phyloP scores from a whole-genome alignment of 2,888 invertebrate genomes.

The Nemapogon koenigi region DNA sequence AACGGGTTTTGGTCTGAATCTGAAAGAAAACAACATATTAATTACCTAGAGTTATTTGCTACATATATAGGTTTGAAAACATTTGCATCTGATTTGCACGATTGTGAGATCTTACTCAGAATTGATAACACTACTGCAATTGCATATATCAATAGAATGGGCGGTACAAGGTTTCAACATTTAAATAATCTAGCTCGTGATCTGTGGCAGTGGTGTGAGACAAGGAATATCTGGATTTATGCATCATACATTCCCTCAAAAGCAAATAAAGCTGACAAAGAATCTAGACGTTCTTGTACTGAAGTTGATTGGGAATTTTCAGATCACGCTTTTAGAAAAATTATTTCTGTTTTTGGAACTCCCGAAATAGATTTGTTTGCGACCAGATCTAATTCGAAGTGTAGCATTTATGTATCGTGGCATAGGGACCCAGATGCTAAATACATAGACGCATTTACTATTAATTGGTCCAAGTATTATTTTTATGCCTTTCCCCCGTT shows the following conservation, averaged over 20 bases:
- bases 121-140: constrained; percentile 18
- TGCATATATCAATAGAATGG: constrained; percentile 13
- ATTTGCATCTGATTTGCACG: constrained; percentile 8
- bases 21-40: constrained; percentile 10
- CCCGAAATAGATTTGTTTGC: too few relatives aligned
- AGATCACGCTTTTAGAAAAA: too few relatives aligned
- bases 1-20: constrained; percentile 11
- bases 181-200: neutral
- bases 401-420: constrained; percentile 15
- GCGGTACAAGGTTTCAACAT: constrained; percentile 7
- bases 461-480: constrained; percentile 10
- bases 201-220: constrained; percentile 10
- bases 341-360: too few relatives aligned
- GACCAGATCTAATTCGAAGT: constrained; percentile 17
- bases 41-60: constrained; percentile 13
- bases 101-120: constrained; percentile 12
- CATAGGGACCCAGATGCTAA: constrained; percentile 12
- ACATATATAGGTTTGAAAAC: constrained; percentile 14
- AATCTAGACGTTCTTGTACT: constrained; percentile 2
- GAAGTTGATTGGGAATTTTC: too few relatives aligned
- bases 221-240: constrained; percentile 2
- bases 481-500: constrained; percentile 16
- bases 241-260: constrained; percentile 5
- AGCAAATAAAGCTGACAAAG: constrained; percentile 5
- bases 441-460: constrained; percentile 14